Evolutionary conservation across 2,888 invertebrate species (phyloP).

Genomic region (Ceraclea dissimilis): DNA sequence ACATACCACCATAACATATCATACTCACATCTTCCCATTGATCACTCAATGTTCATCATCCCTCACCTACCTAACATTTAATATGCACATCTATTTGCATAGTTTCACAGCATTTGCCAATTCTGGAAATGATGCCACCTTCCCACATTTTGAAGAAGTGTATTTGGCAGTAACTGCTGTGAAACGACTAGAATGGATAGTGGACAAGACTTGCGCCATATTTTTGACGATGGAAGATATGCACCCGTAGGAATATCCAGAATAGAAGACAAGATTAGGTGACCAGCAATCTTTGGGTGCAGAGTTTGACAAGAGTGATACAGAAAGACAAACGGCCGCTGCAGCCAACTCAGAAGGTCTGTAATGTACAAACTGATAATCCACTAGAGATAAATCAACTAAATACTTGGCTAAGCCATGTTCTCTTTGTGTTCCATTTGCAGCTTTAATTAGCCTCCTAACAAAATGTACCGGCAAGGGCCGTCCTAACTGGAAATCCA

Average conservation of each 20-base stretch:
- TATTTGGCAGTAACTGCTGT: conserved; percentile 67
- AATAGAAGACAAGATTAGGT: conserved; percentile 65
- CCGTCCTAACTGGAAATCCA: conserved; percentile 76
- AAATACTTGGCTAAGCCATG: conserved; percentile 87
- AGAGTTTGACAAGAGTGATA: conserved; percentile 42
- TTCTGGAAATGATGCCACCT: conserved; percentile 57
- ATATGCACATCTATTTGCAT: not conserved
- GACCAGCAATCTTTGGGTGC: conserved; percentile 51
- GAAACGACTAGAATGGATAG: conserved; percentile 62
- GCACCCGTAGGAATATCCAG: conserved; percentile 62
- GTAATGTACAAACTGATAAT: conserved; percentile 71
- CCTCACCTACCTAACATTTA: not conserved
- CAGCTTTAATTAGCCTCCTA: conserved; percentile 58
- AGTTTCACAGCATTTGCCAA: conserved; percentile 39
- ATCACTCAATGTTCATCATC: not conserved
- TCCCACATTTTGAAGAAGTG: conserved; percentile 48
- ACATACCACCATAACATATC: not conserved
- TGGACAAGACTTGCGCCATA: conserved; percentile 61
- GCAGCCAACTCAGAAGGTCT: conserved; percentile 80
- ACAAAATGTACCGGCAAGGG: conserved; percentile 87
- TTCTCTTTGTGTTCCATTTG: conserved; percentile 50
- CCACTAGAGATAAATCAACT: conserved; percentile 74
- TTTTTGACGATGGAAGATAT: conserved; percentile 60
- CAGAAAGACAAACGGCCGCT: conserved; percentile 68
- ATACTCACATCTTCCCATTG: not conserved